phyloP scores from a whole-genome alignment of 2,797 vertebrate species.

The Amniataba percoides region DNA sequence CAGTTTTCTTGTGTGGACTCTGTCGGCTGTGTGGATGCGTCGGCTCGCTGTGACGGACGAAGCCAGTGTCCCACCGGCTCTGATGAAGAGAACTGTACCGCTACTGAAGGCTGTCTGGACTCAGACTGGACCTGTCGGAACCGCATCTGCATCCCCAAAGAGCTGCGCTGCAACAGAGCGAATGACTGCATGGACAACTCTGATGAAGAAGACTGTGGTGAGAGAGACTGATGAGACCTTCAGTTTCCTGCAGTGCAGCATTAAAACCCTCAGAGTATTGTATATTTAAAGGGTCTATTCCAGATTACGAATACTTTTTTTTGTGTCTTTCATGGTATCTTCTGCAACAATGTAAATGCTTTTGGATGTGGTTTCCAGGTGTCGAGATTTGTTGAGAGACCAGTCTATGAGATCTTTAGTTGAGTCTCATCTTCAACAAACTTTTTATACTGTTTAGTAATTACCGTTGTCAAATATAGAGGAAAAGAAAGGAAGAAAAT shows the following conservation, averaged over 20 bases:
- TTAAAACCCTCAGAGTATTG: too few species aligned
- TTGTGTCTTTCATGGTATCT: too few species aligned
- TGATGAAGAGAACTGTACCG: slow-evolving; percentile 85
- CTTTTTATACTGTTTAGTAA: too few species aligned
- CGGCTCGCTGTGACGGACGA: slow-evolving; percentile 84
- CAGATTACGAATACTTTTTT: not conserved
- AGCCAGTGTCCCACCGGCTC: slow-evolving; percentile 87
- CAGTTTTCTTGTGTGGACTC: slow-evolving; percentile 86
- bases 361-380: not conserved
- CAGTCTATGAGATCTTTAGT: not conserved
- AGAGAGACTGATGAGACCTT: too few species aligned
- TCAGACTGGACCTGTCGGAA: slow-evolving; percentile 91
- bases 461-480: not conserved
- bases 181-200: slow-evolving; percentile 91
- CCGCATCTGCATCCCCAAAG: slow-evolving; percentile 83
- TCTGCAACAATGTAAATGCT: not conserved
- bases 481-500: not conserved
- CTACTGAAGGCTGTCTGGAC: slow-evolving; percentile 78
- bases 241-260: too few species aligned
- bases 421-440: not conserved
- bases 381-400: too few species aligned
- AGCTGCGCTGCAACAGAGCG: slow-evolving; percentile 86
- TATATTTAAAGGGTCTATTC: not conserved
- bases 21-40: slow-evolving; percentile 80
- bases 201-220: slow-evolving; percentile 88